A percentile compares a stretch with the other conserved stretches of the same genome.
Conservation (phyloP, 2,888 invertebrate species). For the Drosophila limbata region DNA sequence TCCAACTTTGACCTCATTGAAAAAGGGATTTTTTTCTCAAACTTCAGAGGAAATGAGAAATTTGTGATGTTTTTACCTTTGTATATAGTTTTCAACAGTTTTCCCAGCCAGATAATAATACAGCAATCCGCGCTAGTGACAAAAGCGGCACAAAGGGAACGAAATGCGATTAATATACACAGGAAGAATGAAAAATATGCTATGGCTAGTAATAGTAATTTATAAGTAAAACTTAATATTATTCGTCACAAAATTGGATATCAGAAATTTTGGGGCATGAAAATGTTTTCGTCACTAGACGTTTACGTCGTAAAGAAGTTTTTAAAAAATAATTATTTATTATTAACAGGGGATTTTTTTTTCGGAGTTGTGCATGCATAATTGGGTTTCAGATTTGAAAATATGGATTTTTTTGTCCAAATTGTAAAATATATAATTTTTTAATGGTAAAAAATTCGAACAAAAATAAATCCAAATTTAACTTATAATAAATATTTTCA, state of each 20-base stretch:
- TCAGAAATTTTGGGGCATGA: too few species aligned
- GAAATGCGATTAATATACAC: too few species aligned
- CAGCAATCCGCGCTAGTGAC: too few species aligned
- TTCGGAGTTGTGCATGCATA: neutral
- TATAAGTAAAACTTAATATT: too few species aligned
- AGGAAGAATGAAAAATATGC: too few species aligned
- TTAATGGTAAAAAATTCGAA: neutral
- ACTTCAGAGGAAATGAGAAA: neutral
- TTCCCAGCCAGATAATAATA: neutral
- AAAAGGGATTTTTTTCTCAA: neutral
- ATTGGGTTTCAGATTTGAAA: neutral
- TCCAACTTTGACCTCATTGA: neutral
- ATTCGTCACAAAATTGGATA: too few species aligned
- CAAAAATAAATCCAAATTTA: neutral
- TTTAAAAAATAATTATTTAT: neutral
- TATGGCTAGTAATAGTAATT: too few species aligned
- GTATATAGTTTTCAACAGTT: neutral
- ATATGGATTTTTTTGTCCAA: neutral
- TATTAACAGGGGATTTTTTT: neutral
- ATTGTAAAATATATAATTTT: neutral
- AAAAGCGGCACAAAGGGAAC: too few species aligned
- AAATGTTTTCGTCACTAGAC: too few species aligned
- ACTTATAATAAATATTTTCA: neutral
- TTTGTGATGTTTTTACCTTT: neutral
- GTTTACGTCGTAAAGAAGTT: too few species aligned